These are phyloP conservation scores for Buathra laborator DNA, from an alignment of 2,888 invertebrate genomes.

Conservation along the genomic window DNA sequence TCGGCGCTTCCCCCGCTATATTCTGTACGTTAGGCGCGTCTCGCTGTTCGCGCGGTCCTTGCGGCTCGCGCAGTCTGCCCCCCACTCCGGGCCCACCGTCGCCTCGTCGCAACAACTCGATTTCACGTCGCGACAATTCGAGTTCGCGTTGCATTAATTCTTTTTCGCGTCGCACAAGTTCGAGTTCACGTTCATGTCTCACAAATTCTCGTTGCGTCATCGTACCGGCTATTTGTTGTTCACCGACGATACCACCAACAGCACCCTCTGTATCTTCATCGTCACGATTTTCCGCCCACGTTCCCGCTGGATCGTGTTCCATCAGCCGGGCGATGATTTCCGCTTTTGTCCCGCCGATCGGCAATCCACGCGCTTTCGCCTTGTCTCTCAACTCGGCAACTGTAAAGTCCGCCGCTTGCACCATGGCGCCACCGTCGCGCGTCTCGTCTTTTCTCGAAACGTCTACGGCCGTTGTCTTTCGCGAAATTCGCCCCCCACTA, in stretches of 20 bases:
- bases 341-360: slow-evolving; percentile 28
- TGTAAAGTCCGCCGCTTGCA: neutral
- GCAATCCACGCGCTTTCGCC: slow-evolving; percentile 2
- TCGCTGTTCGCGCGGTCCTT: neutral
- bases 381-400: slow-evolving; percentile 21
- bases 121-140: slow-evolving; percentile 55
- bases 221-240: slow-evolving; percentile 16
- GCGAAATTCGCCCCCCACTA: neutral
- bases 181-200: neutral
- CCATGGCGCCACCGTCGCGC: no score
- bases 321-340: slow-evolving; percentile 18
- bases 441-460: neutral
- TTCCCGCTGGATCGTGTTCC: neutral
- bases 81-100: no score
- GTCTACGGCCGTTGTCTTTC: neutral
- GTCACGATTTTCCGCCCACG: neutral
- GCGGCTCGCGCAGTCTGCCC: neutral
- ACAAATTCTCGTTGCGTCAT: neutral
- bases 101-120: slow-evolving; percentile 48
- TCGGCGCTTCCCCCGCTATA: slow-evolving; percentile 6
- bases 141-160: slow-evolving; percentile 39
- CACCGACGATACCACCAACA: neutral
- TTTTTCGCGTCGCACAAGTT: slow-evolving; percentile 38
- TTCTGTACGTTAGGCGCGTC: neutral
- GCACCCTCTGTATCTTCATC: neutral